phyloP scores from a whole-genome alignment of 2,113 vertebrate genomes.

The Tautogolabrus adspersus region DNA sequence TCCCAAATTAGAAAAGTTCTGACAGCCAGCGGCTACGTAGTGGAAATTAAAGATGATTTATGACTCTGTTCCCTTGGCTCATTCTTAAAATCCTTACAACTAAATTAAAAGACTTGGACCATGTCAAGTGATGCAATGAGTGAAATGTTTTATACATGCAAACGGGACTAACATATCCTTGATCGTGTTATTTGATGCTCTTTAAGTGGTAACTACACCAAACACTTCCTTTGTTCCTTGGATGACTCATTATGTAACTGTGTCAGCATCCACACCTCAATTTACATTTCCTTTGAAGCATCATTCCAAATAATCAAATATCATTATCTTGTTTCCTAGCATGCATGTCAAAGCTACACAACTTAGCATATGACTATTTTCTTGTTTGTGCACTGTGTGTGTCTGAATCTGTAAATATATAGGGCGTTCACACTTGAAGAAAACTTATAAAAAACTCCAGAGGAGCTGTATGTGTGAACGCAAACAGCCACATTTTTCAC shows the following conservation, averaged over 20 bases:
- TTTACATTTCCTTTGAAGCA: constrained; percentile 1
- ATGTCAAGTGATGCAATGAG: background rate
- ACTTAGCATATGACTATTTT: constrained; percentile 26
- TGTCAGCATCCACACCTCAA: constrained; percentile 4
- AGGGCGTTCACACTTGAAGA: no score
- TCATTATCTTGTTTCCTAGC: background rate
- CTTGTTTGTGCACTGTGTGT: background rate
- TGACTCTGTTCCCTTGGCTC: no score
- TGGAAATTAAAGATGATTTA: background rate
- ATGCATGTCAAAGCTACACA: background rate
- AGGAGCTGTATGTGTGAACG: no score
- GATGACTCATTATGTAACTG: background rate
- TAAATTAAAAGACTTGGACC: no score
- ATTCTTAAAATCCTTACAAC: no score
- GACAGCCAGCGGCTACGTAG: no score
- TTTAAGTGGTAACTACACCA: background rate
- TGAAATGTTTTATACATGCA: background rate
- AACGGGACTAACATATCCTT: background rate
- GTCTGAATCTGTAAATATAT: background rate
- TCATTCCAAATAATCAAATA: constrained; percentile 17
- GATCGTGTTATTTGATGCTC: background rate
- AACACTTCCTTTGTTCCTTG: background rate
- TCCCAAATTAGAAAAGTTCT: no score
- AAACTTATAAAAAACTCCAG: no score
- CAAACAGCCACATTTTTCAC: no score